Evolutionary conservation across 1,140 invertebrate genomes (phyloP), one percentile per base, ranked within the genome.

Genomic region (Teleopsis dalmanni): DNA sequence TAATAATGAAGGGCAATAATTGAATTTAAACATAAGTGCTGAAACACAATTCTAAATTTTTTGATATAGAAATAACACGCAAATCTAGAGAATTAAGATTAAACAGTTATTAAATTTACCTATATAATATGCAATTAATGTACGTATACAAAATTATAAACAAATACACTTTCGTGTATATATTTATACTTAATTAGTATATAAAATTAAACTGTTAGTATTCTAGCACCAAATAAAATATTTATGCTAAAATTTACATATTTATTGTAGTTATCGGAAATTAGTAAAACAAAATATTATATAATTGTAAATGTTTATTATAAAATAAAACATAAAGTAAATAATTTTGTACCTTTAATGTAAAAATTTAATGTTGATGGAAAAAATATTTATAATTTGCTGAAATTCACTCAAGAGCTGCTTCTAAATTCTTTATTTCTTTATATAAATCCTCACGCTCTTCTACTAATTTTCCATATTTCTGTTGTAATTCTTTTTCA

Each of bases 401-500:
- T 36, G 33, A 35, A 29, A 46, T 36, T 46, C 22, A 35, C 33
- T 11, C n/a, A 34, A 35, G 11, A 22, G 7, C 25, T 37, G 13
- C 35, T 9, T 9, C 35, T 18, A 14, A 16, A 13, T 46, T 35
- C 33, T 46, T 22, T 14, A 46, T 6, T 35, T 46, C 44, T 21
- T 46, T 18, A 4, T 43, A 19, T 18, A 13, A 16, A 13, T 43
- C 9, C 10, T 65, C 59, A 0, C 62, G 56, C n/a, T 66, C 60
- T 22, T 68, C 55, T 9, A 54, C 50, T 5, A 68, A 45, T 13
- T 55, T 56, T 9, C 59, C 62, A 38, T 68, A 68, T 54, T 68
- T 68, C 5, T 53, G 55, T 73, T 99, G 96, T 26, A 99, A 73
- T 46, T 80, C 78, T 55, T 84, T 87, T 68, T 98, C 95, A 53